phyloP scores from a whole-genome alignment of 1,140 invertebrate species.

The Trissolcus basalis region DNA sequence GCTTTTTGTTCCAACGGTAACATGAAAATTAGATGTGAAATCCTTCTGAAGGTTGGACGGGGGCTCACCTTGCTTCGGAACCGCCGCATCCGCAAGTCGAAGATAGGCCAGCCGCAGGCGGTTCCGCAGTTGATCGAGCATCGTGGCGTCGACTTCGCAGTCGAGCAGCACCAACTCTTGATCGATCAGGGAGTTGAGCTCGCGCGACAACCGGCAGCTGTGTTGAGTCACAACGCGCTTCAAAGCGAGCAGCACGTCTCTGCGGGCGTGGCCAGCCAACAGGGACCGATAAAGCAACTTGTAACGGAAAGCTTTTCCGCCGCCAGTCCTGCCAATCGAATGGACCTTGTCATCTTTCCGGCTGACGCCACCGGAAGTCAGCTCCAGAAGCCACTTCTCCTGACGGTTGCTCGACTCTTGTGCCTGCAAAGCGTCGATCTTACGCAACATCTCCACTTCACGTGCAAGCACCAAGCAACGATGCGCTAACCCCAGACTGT shows the following conservation, averaged over 20 bases:
- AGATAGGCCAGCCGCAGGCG: conserved; percentile 69
- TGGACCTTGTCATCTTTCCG: conserved; percentile 78
- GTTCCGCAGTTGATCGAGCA: conserved; percentile 78
- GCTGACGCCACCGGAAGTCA: conserved; percentile 78
- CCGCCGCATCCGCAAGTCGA: conserved; percentile 46
- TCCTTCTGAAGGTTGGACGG: neutral
- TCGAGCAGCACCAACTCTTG: conserved; percentile 79
- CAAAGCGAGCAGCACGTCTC: conserved; percentile 77
- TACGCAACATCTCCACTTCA: conserved; percentile 80
- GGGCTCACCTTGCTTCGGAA: conserved; percentile 13
- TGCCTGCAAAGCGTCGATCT: conserved; percentile 79
- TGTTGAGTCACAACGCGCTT: conserved; percentile 75
- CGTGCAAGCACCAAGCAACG: conserved; percentile 80
- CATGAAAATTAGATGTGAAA: neutral
- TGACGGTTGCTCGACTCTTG: conserved; percentile 76
- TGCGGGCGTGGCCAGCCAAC: conserved; percentile 74
- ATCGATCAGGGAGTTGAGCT: conserved; percentile 79
- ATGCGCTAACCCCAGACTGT: conserved; percentile 78
- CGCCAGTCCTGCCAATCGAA: conserved; percentile 80
- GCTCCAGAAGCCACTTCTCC: conserved; percentile 76
- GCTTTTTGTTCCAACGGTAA: neutral
- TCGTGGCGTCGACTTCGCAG: conserved; percentile 73
- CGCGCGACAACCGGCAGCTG: conserved; percentile 76
- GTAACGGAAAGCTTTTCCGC: conserved; percentile 78
- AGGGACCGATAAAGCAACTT: conserved; percentile 79